Conservation (phyloP, 2,113 vertebrate species). For the Myxocyprinus asiaticus region DNA sequence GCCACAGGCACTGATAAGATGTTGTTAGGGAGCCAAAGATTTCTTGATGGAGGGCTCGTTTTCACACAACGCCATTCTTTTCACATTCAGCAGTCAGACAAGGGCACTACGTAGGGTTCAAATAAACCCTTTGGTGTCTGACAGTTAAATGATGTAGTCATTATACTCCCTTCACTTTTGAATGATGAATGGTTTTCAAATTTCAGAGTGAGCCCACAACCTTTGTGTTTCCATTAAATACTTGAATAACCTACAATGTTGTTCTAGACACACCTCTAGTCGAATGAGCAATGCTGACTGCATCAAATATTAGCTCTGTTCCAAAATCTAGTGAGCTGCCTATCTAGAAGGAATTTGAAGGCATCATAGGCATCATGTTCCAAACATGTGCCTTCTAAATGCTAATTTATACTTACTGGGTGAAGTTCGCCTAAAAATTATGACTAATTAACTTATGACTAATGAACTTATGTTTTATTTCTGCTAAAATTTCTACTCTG, state of each 20-base stretch:
- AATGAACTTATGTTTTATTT: too few relatives aligned
- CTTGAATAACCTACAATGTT: neutral
- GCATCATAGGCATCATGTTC: too few relatives aligned
- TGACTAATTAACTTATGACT: too few relatives aligned
- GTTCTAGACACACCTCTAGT: neutral
- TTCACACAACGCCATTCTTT: constrained; percentile 17
- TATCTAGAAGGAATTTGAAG: neutral
- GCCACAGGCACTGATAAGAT: constrained; percentile 32
- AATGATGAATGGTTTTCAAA: constrained; percentile 10
- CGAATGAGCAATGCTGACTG: neutral
- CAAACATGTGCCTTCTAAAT: too few relatives aligned
- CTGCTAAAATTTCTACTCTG: too few relatives aligned
- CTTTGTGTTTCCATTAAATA: neutral
- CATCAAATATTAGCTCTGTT: neutral
- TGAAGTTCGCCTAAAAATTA: too few relatives aligned
- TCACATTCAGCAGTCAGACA: constrained; percentile 12
- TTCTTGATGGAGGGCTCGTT: constrained; percentile 35
- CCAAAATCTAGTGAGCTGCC: neutral
- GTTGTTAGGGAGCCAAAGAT: constrained; percentile 46
- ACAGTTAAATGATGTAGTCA: constrained; percentile 18
- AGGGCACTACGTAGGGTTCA: constrained; percentile 12
- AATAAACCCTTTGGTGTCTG: constrained; percentile 5
- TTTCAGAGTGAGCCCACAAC: neutral
- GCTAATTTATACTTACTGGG: too few relatives aligned
- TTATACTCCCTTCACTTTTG: constrained; percentile 8